Conservation (phyloP, 2,888 invertebrate genomes). For the Stenchaetothrips biformis region DNA sequence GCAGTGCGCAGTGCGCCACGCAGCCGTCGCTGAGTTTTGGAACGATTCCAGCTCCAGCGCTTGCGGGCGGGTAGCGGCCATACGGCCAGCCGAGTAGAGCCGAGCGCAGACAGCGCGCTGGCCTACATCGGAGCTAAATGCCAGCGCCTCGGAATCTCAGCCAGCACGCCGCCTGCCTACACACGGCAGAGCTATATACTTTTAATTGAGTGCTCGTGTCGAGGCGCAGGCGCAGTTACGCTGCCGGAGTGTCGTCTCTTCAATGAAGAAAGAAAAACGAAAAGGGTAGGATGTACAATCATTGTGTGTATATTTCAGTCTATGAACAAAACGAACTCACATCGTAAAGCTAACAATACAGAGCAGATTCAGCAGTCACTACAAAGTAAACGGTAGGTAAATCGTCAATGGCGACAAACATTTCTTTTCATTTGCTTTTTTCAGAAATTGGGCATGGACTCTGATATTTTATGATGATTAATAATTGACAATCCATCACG, state of each 20-base stretch:
- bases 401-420: background rate
- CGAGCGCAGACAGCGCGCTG: background rate
- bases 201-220: conserved; percentile 2
- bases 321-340: conserved; percentile 19
- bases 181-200: background rate
- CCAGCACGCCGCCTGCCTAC: background rate
- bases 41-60: conserved; percentile 4
- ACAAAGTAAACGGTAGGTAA: conserved; percentile 13
- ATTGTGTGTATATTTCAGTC: conserved; percentile 23
- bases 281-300: background rate
- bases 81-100: too few relatives aligned
- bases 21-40: background rate
- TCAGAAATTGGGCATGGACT: too few relatives aligned
- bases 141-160: conserved; percentile 11
- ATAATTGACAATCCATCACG: too few relatives aligned
- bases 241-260: background rate
- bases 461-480: too few relatives aligned
- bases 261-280: background rate
- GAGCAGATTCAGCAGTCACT: background rate
- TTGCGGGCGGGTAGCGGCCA: background rate
- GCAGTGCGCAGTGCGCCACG: background rate
- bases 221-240: background rate
- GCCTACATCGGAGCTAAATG: conserved; percentile 22
- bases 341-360: background rate
- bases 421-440: too few relatives aligned